Base-by-base conservation (phyloP, 2,113 vertebrate genomes). In the Climacteris rufus region DNA sequence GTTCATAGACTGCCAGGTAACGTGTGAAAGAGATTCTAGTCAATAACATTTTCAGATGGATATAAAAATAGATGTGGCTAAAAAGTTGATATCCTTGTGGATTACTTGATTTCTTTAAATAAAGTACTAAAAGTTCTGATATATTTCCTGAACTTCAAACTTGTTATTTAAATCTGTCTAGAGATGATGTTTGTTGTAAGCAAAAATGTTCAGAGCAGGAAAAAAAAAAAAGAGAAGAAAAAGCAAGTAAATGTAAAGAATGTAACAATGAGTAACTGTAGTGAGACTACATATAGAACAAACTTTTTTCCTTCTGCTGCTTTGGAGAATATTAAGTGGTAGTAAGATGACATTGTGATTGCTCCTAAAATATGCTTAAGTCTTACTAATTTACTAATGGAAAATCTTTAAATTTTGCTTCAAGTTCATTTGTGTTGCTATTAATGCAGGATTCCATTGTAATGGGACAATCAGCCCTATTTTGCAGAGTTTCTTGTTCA, bases 201-300 rank as follows among this genome's bases (percentile, higher is more conserved):
- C 33, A 83, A 64, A 75, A 88, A 63, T 28, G 4, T 52, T 13
- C 3, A 0, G 53, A 7, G 10, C 8, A 2, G 10, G 1, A 6
- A 4, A 28, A 6, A 27, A 28, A 6, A 27, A 33, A 56, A 56
- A 24, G 8, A 27, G 12, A 31, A 42, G 12, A 39, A 82, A 77
- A 57, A 10, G 7, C 23, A 75, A 76, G 42, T 75, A 79, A 50
- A 21, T 61, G 9, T 59, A 54, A 84, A 27, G 31, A 82, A 57
- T 44, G 3, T 61, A 54, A 54, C 4, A 1, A 83, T 54, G 37
- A 49, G 7, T 89, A 61, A 77, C 33, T 69, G 44, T 5, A 37
- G 5, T 61, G 53, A 37, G 45, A 57, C 19, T 61, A 19, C 10
- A 15, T 6, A 3, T 4, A 23, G 27, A 76, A 28, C 19, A 74